Conservation (phyloP, 2,797 vertebrate species). For the Orientallactaga sibirica region DNA sequence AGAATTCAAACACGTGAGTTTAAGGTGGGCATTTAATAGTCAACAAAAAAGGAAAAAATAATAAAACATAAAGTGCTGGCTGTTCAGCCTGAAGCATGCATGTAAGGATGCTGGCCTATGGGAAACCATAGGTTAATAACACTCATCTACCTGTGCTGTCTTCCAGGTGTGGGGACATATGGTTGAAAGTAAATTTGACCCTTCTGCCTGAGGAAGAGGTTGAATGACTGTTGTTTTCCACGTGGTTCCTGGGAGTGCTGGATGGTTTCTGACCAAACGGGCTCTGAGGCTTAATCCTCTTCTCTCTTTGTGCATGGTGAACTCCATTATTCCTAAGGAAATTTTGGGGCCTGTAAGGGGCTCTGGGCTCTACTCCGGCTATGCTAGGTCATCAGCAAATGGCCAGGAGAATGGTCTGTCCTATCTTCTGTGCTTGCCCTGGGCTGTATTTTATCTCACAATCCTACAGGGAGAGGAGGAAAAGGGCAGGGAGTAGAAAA, state of each 20-base stretch:
- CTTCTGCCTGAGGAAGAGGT: neutral
- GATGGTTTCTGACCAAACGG: neutral
- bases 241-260: neutral
- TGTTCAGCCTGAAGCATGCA: neutral
- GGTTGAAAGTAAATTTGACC: neutral
- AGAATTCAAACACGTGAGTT: too few species aligned
- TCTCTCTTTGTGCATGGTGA: neutral
- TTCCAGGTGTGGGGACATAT: neutral
- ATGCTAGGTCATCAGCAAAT: neutral
- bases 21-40: too few species aligned
- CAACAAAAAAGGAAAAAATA: too few species aligned
- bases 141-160: neutral
- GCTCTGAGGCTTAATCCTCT: neutral
- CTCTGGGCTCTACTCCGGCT: neutral
- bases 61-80: neutral
- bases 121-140: neutral
- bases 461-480: neutral
- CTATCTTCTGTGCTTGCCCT: neutral
- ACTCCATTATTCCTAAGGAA: neutral
- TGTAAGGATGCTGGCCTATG: accelerated
- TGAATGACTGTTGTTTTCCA: neutral
- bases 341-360: neutral
- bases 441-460: neutral
- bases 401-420: neutral
- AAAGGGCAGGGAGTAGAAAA: neutral